Evolutionary conservation across 2,113 vertebrate species (phyloP).

Genomic region (Chaetops frenatus): DNA sequence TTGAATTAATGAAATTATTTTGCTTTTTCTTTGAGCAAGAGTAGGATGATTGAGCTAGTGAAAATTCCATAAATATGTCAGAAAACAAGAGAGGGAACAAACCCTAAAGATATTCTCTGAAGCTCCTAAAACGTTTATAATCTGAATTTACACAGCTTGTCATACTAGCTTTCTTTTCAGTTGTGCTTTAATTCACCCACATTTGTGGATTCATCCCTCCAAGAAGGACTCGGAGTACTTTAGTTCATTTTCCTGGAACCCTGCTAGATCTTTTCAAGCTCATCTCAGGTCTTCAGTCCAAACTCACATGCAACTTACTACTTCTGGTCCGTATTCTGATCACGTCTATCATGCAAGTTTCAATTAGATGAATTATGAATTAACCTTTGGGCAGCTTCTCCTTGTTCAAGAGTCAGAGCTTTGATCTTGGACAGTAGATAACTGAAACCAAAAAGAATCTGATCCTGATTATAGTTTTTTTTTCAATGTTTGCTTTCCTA

Average conservation of each 20-base stretch:
- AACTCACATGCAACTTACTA: fast-evolving
- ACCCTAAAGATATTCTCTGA: background rate
- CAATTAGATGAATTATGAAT: background rate
- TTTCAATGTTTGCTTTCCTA: background rate
- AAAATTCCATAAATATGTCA: background rate
- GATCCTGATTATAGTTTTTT: background rate
- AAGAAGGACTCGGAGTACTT: background rate
- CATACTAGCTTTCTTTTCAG: background rate
- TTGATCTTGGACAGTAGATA: background rate
- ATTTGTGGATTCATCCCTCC: background rate
- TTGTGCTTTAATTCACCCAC: background rate
- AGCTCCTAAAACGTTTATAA: background rate
- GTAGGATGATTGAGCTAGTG: background rate
- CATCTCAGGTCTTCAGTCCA: background rate
- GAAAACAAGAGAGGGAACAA: background rate
- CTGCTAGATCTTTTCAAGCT: background rate
- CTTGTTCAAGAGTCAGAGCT: background rate
- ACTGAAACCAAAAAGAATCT: background rate
- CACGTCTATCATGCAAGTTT: background rate
- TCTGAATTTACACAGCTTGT: background rate
- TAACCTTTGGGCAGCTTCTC: background rate
- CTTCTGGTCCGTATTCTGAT: background rate
- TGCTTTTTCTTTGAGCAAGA: background rate
- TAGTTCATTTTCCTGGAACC: background rate
- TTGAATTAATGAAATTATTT: background rate